A percentile compares a stretch with the other conserved stretches of the same genome.
phyloP scores from a whole-genome alignment of 2,888 invertebrate genomes.

The Tetropium fuscum region DNA sequence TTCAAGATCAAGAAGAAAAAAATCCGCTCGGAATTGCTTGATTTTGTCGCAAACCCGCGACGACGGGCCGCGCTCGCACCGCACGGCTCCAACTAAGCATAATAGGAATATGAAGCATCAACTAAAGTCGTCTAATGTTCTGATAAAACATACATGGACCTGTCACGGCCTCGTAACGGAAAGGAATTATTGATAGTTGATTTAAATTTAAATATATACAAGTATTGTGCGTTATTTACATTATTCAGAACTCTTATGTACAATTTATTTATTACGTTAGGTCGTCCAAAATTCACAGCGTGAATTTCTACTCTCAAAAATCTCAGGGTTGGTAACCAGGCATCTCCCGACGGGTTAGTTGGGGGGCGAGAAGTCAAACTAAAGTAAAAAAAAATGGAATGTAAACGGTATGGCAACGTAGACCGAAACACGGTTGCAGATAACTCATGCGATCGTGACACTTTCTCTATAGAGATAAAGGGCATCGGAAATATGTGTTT shows the following conservation, averaged over 20 bases:
- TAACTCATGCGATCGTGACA: too few species aligned
- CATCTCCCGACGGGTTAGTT: constrained; percentile 18
- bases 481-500: not conserved
- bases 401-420: constrained; percentile 20
- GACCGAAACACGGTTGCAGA: constrained; percentile 2
- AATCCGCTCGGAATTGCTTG: not conserved
- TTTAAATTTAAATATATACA: constrained; percentile 33
- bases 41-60: not conserved
- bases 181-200: constrained; percentile 2
- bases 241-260: constrained; percentile 39
- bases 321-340: constrained; percentile 39
- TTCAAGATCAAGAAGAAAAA: too few species aligned
- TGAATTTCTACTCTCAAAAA: constrained; percentile 19
- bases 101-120: constrained; percentile 40
- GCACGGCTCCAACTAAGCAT: constrained; percentile 24
- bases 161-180: constrained; percentile 13
- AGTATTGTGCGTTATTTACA: constrained; percentile 42
- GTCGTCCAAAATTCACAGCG: constrained; percentile 23
- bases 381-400: constrained; percentile 34
- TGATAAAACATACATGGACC: constrained; percentile 14
- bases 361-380: constrained; percentile 26
- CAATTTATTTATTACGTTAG: constrained; percentile 28
- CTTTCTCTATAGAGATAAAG: too few species aligned
- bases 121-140: constrained; percentile 23
- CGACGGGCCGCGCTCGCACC: too few species aligned